Base-by-base conservation (phyloP, 2,113 vertebrate species). In the Cettia cetti region DNA sequence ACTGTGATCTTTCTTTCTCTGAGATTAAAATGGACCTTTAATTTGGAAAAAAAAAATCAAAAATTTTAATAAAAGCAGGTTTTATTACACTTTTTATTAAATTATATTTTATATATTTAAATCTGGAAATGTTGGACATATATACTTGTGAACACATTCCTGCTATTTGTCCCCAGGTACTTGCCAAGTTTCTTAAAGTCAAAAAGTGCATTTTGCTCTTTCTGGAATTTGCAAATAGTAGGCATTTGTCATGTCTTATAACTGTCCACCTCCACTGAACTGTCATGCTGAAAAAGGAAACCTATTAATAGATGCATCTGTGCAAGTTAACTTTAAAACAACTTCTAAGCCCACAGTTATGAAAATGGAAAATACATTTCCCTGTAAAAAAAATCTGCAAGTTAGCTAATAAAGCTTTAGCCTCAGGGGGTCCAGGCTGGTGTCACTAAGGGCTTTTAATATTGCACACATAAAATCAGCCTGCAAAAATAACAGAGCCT, bases 181-280 rank as follows among this genome's bases (percentile, higher is more conserved):
- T 82, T 86, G 47, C 71, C 89, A 95, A 85, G 35, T 68, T 42
- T 94, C 68, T 63, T 87, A 71, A 91, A 82, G 53, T 64, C 45
- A 90, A 77, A 83, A 33, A 84, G 18, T 64, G 22, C 22, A 16
- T 92, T 96, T 70, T 82, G 42, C 21, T 95, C 52, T 87, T 93
- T 84, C 72, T 94, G 69, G 89, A 91, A 95, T 94, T 91, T 96
- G 82, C 35, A 90, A 82, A 97, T 57, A 50, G 69, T 79, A 94
- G 52, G 19, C 8, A 69, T 76, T 89, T 95, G 60, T 95, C 68
- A 82, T 33, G 44, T 65, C 54, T 81, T 87, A 44, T 54, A 93
- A 71, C n/a, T 70, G 7, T 85, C 66, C 49, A 86, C 59, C 63
- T 95, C 74, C 70, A 37, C 39, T 71, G 54, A 85, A 82, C 79